These are phyloP conservation scores for Bombycilla garrulus DNA, from an alignment of 2,113 vertebrate genomes.

Conservation along the genomic window DNA sequence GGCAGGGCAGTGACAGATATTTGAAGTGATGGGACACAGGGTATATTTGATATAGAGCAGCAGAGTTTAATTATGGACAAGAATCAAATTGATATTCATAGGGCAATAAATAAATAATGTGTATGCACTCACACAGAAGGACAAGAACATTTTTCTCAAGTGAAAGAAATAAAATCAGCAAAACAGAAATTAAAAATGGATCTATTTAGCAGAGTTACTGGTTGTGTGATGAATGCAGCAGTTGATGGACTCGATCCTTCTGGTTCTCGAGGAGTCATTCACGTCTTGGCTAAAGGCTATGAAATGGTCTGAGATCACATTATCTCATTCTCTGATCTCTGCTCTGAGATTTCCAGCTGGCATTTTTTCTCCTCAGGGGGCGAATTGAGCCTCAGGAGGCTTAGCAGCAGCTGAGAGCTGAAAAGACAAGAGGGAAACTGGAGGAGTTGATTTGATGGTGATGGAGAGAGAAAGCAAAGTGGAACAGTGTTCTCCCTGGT, in stretches of 20 bases:
- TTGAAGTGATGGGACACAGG: neutral
- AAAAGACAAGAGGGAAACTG: neutral
- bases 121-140: constrained; percentile 22
- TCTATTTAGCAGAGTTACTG: constrained; percentile 11
- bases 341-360: neutral
- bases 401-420: neutral
- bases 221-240: neutral
- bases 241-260: neutral
- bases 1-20: neutral
- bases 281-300: neutral
- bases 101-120: constrained; percentile 61
- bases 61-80: constrained; percentile 53
- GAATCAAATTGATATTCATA: constrained; percentile 56
- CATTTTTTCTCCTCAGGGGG: neutral
- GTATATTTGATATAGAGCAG: neutral
- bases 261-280: neutral
- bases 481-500: neutral
- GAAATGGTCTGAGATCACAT: neutral
- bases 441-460: neutral
- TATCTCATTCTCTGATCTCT: neutral
- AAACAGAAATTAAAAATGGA: constrained; percentile 60
- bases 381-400: neutral
- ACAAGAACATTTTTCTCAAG: constrained; percentile 47
- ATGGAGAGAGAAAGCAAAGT: neutral
- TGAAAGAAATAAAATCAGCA: constrained; percentile 53